Evolutionary conservation across 2,797 vertebrate genomes (phyloP).

Genomic region (Mus minutoides): DNA sequence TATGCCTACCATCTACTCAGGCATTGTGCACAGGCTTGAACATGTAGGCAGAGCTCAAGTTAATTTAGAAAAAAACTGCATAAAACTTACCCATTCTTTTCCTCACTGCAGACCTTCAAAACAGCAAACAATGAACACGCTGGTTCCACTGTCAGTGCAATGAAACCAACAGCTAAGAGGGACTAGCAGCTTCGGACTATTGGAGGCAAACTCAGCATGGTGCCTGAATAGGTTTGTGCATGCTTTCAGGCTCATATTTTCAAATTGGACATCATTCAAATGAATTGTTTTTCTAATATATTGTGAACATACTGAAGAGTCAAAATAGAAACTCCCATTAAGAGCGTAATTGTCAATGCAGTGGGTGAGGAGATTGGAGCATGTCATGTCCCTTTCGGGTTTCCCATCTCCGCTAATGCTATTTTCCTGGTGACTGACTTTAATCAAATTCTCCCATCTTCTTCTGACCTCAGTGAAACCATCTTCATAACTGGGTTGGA

Average conservation of each 20-base stretch:
- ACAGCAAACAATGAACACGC: not conserved
- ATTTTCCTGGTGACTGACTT: conserved; percentile 48
- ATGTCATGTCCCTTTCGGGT: not conserved
- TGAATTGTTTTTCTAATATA: not conserved
- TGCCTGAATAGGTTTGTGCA: conserved; percentile 46
- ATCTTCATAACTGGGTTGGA: not conserved
- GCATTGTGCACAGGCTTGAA: not conserved
- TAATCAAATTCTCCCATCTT: conserved; percentile 56
- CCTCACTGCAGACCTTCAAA: conserved; percentile 47
- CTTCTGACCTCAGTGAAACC: conserved; percentile 29
- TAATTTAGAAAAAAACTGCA: conserved; percentile 78
- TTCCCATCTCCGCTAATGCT: not conserved
- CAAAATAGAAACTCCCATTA: not conserved
- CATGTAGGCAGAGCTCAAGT: conserved; percentile 34
- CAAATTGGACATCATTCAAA: conserved; percentile 39
- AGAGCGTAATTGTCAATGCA: not conserved
- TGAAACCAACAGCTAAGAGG: not conserved
- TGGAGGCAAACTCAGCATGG: not conserved
- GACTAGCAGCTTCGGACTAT: not conserved
- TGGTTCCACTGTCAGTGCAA: conserved; percentile 54
- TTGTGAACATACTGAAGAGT: not conserved
- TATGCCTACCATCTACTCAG: conserved; percentile 68
- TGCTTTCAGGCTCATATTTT: conserved; percentile 65
- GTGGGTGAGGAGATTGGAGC: not conserved
- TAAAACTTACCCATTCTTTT: conserved; percentile 63